These are phyloP conservation scores for Muscicapa adusta DNA, from an alignment of 2,113 vertebrate species.

Conservation along the genomic window DNA sequence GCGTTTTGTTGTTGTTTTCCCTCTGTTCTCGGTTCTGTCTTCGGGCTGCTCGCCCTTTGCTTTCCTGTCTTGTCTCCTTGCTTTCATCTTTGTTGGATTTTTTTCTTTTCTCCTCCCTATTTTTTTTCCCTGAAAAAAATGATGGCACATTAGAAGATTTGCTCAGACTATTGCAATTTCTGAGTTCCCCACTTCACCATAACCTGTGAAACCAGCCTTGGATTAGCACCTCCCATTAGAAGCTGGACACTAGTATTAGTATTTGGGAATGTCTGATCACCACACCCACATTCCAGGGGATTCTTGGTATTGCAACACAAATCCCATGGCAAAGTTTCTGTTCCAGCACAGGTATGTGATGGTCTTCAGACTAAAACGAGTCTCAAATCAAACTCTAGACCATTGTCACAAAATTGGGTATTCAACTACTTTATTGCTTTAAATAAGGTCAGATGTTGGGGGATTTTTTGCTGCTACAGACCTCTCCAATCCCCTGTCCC, in stretches of 20 bases:
- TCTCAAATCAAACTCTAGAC: not conserved
- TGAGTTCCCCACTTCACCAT: not conserved
- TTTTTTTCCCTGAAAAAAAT: constrained; percentile 78
- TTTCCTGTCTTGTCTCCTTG: constrained; percentile 80
- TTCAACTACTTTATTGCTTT: not conserved
- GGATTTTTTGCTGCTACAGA: not conserved
- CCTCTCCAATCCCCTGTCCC: not conserved
- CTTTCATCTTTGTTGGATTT: constrained; percentile 85
- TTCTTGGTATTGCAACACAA: not conserved
- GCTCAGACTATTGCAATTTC: not conserved
- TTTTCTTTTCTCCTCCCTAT: constrained; percentile 80
- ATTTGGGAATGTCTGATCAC: not conserved
- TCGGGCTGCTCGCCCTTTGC: constrained; percentile 77
- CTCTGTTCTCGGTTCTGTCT: constrained; percentile 79
- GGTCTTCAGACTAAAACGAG: not conserved
- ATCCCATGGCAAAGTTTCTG: not conserved
- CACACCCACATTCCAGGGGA: not conserved
- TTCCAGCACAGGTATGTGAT: not conserved
- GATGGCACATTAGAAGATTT: constrained; percentile 19
- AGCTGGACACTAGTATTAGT: not conserved
- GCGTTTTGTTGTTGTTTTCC: constrained; percentile 88
- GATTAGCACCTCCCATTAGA: not conserved
- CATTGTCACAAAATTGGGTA: not conserved
- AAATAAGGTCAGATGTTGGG: not conserved
- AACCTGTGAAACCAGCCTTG: not conserved